Conservation (phyloP, 2,888 invertebrate genomes). For the Metellina segmentata region DNA sequence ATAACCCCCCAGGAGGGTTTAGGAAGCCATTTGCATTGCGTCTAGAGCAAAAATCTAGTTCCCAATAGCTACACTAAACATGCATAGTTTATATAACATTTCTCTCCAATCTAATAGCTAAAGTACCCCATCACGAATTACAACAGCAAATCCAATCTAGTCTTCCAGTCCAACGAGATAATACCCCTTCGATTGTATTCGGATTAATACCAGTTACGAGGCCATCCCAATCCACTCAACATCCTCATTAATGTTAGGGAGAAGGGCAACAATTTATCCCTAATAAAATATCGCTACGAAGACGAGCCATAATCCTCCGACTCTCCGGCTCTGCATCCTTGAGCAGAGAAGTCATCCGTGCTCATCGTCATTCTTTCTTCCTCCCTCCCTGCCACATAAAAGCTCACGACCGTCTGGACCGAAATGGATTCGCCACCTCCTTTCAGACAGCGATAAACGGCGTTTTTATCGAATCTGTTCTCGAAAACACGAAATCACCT, state of each 20-base stretch:
- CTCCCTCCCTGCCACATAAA: not conserved
- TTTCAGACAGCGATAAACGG: no score
- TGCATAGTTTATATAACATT: no score
- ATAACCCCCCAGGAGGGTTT: no score
- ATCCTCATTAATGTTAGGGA: not conserved
- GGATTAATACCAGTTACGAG: not conserved
- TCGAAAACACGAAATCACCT: not conserved
- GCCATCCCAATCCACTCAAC: not conserved
- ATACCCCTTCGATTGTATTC: no score
- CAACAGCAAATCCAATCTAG: no score
- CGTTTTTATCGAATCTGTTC: not conserved
- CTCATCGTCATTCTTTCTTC: conserved; percentile 15
- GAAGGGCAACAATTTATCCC: conserved; percentile 3
- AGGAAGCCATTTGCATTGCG: no score
- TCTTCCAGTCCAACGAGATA: no score
- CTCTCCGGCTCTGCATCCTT: conserved; percentile 65
- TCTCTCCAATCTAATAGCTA: no score
- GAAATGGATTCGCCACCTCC: no score
- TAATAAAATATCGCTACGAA: not conserved
- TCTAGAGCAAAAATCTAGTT: no score
- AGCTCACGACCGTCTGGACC: not conserved
- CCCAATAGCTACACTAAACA: no score
- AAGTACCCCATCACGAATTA: no score
- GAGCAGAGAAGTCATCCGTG: conserved; percentile 71
- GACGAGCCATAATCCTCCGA: conserved; percentile 5